Conservation (phyloP, 2,113 vertebrate genomes). For the Oryzias curvinotus region DNA sequence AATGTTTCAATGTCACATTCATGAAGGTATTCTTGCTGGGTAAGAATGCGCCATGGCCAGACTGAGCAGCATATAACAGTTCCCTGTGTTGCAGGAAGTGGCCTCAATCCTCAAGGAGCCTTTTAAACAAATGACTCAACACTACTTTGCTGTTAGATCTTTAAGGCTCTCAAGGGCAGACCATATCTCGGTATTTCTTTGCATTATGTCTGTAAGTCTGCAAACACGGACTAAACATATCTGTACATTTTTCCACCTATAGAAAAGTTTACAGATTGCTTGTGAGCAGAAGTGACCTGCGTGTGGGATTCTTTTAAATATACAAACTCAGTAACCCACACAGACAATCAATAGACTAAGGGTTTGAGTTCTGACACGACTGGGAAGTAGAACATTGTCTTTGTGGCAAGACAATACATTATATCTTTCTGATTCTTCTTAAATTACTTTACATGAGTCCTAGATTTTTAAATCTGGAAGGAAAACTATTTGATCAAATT, state of each 20-base stretch:
- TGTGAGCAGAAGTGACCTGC: slow-evolving; percentile 23
- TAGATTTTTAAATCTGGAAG: slow-evolving; percentile 1
- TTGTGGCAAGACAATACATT: not conserved
- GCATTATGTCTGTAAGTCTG: not conserved
- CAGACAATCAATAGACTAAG: slow-evolving; percentile 40
- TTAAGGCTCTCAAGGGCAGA: not conserved
- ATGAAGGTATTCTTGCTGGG: not conserved
- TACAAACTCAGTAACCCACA: slow-evolving; percentile 54
- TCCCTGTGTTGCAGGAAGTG: not conserved
- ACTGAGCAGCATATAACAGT: not conserved
- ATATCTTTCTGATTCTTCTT: not conserved
- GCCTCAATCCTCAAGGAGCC: not conserved
- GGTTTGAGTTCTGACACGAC: slow-evolving; percentile 14
- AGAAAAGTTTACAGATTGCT: slow-evolving; percentile 23
- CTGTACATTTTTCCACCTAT: slow-evolving; percentile 23
- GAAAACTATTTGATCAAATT: slow-evolving; percentile 11
- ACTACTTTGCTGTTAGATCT: not conserved
- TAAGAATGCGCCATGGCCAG: not conserved
- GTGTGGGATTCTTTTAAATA: slow-evolving; percentile 52
- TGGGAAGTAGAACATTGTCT: slow-evolving; percentile 5
- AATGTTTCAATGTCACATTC: slow-evolving; percentile 18
- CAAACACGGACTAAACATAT: slow-evolving; percentile 4
- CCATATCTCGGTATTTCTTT: not conserved
- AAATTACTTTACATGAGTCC: not conserved
- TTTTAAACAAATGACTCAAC: not conserved